Evolutionary conservation across 2,113 vertebrate species (phyloP).

Genomic region (Taxidea taxus): DNA sequence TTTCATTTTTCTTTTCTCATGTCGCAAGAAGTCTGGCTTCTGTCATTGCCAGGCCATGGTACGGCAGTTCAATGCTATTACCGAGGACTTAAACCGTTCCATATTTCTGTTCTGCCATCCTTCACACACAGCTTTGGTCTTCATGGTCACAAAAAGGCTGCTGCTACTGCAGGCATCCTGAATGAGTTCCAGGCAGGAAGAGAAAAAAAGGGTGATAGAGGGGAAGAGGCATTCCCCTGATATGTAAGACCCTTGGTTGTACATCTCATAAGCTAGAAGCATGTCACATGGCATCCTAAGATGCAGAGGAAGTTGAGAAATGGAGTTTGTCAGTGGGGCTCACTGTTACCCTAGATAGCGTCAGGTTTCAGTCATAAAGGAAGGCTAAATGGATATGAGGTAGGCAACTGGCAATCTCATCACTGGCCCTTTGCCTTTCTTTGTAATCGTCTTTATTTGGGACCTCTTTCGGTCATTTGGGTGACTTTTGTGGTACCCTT

Average conservation of each 20-base stretch:
- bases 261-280: not conserved
- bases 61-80: not conserved
- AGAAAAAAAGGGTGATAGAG: not conserved
- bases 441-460: not conserved
- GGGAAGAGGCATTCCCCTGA: not conserved
- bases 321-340: not conserved
- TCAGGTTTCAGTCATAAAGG: not conserved
- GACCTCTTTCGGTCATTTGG: not conserved
- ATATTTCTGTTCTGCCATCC: not conserved
- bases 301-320: not conserved
- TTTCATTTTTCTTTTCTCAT: not conserved
- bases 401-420: not conserved
- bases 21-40: not conserved
- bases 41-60: not conserved
- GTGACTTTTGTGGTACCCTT: not conserved
- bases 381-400: fast-evolving
- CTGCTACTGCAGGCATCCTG: not conserved
- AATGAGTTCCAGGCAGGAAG: not conserved
- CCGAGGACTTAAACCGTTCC: not conserved
- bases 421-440: not conserved
- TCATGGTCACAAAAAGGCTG: not conserved
- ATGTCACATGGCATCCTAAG: not conserved
- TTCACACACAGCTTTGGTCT: not conserved
- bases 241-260: not conserved
- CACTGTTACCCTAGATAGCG: fast-evolving